Base-by-base conservation (phyloP, 1,140 invertebrate species). In the Bombus pyrosoma region DNA sequence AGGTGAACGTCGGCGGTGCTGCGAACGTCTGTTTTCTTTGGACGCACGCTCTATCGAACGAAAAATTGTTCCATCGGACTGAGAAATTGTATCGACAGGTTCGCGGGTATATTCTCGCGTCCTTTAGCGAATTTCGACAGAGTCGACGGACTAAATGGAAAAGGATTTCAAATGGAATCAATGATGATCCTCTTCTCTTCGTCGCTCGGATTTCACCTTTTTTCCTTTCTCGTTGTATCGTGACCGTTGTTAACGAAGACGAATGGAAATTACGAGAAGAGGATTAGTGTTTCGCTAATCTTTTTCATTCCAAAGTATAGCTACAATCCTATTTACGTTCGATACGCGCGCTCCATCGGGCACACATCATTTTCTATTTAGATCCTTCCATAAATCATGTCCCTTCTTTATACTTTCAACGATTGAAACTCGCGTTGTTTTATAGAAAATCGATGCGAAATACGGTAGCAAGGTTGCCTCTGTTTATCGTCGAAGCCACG, bases 21-120 rank as follows among this genome's bases (percentile, higher is more conserved):
- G 47, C 22, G 47, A 53, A 53, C 59, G 71, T 81, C 78, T 81
- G 69, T 85, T 81, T 85, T 81, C 69, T 69, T 74, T 37, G 53
- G 78, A 8, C 43, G 57, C 53, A 72, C 62, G 78, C 78, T 75
- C 71, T 71, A 81, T 85, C 71, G 79, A 41, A 69, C 72, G 84
- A 85, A 81, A 85, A 85, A 85, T 85, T 74, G 79, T 25, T 10
- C 69, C 59, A 37, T 34, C 41, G 34, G 43, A 81, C 43, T 74
- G 84, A 85, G 64, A 81, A 85, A 85, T 85, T 81, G 84, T 85
- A 85, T 85, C 79, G 84, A 75, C 78, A 74, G 66, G n/a, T 34
- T 22, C 59, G 34, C 22, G 75, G 59, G 59, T 71, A 43, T 69
- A 68, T 85, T 43, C 59, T 6, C 22, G 41, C 62, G 32, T 28